Conservation (phyloP, 2,797 vertebrate species). For the Peromyscus aztecus region DNA sequence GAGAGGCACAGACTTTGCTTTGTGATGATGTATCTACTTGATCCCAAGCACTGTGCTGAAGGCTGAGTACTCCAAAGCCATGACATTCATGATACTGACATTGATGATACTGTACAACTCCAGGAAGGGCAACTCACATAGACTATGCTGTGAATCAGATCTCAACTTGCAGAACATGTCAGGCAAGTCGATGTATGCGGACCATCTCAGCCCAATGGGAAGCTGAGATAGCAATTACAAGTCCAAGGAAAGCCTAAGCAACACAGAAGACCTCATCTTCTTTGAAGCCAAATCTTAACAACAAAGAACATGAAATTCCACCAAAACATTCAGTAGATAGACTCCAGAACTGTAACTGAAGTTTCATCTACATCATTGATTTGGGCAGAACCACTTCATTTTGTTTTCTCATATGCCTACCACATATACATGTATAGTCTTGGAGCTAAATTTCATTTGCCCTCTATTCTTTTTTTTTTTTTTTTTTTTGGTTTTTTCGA, state of each 20-base stretch:
- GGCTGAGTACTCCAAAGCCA: neutral
- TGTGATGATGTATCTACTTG: neutral
- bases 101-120: neutral
- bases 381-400: slow-evolving; percentile 27
- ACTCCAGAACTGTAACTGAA: neutral
- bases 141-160: neutral
- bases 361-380: neutral
- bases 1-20: neutral
- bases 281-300: neutral
- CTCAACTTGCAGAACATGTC: neutral
- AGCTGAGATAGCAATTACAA: neutral
- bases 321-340: slow-evolving; percentile 46
- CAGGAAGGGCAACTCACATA: neutral
- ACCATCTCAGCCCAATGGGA: neutral
- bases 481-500: too few species aligned
- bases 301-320: slow-evolving; percentile 7
- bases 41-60: neutral
- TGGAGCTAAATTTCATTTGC: neutral
- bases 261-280: neutral
- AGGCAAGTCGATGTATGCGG: neutral
- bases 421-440: neutral
- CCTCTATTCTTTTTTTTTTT: too few species aligned
- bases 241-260: neutral
- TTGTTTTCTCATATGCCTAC: slow-evolving; percentile 9
- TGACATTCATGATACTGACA: neutral